These are phyloP conservation scores for Lanius collurio DNA, from an alignment of 2,113 vertebrate species.

Conservation along the genomic window DNA sequence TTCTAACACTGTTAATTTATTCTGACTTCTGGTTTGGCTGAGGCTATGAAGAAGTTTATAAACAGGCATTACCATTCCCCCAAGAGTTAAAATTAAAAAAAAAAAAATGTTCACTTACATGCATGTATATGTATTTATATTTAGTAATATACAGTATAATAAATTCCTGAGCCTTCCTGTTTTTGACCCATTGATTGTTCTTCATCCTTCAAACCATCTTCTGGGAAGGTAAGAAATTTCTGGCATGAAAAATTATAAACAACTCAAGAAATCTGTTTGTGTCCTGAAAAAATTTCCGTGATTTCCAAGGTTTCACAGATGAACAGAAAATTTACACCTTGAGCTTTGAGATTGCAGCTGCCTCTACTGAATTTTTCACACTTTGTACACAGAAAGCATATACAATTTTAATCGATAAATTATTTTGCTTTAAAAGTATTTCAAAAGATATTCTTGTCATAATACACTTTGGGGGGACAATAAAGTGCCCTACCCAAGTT, in stretches of 20 bases:
- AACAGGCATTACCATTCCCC: neutral
- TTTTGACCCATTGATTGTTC: neutral
- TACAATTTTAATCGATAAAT: neutral
- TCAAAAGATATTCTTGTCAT: neutral
- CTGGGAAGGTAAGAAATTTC: neutral
- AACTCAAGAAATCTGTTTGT: neutral
- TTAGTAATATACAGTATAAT: neutral
- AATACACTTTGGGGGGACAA: neutral
- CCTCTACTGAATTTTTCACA: neutral
- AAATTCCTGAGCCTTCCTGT: neutral
- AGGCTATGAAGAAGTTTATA: neutral
- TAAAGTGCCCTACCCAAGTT: neutral
- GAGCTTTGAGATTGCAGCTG: neutral
- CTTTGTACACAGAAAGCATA: neutral
- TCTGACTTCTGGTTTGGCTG: neutral
- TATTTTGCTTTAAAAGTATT: neutral
- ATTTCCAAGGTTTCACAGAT: neutral
- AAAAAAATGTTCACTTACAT: neutral
- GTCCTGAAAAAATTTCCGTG: neutral
- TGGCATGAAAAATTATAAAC: neutral
- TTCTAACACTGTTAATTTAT: neutral
- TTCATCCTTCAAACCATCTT: neutral
- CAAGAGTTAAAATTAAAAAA: neutral
- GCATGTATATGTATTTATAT: no score
- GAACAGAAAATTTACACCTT: neutral